A percentile compares a stretch with the other conserved stretches of the same genome.
Conservation (phyloP, 1,140 invertebrate species). For the Doryteuthis pealeii region DNA sequence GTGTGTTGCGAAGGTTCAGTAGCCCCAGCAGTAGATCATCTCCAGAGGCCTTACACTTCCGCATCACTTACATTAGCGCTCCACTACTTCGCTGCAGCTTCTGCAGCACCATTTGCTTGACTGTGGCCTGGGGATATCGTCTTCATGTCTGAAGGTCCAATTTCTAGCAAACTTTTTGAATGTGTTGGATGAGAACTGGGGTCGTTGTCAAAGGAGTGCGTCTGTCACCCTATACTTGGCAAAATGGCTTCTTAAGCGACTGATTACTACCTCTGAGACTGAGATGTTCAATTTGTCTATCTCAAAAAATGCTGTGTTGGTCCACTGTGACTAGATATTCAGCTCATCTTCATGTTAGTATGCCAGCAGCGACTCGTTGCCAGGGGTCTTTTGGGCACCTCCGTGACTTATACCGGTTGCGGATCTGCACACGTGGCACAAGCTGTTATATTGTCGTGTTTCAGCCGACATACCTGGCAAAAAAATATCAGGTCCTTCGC, state of each 20-base stretch:
- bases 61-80: conserved; percentile 7
- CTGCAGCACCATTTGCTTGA: conserved; percentile 18
- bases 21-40: conserved; percentile 10
- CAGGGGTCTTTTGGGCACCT: conserved; percentile 12
- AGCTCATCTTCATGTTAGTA: conserved; percentile 5
- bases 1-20: conserved; percentile 16
- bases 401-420: conserved; percentile 20
- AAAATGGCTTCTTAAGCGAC: conserved; percentile 12
- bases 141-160: conserved; percentile 12
- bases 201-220: conserved; percentile 1
- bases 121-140: conserved; percentile 11
- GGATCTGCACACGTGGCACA: background rate
- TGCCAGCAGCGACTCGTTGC: conserved; percentile 14
- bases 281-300: conserved; percentile 10
- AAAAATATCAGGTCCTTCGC: background rate
- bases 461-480: background rate
- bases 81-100: conserved; percentile 11
- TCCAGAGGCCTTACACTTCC: background rate
- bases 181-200: background rate
- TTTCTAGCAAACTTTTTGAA: background rate
- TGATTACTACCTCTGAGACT: conserved; percentile 1
- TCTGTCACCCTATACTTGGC: conserved; percentile 17
- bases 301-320: conserved; percentile 21
- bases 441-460: background rate
- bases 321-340: conserved; percentile 19